Percentiles rank a stretch among this genome's conserved stretches.
These are phyloP conservation scores for Cephonodes hylas DNA, from an alignment of 2,888 invertebrate species.

Conservation along the genomic window DNA sequence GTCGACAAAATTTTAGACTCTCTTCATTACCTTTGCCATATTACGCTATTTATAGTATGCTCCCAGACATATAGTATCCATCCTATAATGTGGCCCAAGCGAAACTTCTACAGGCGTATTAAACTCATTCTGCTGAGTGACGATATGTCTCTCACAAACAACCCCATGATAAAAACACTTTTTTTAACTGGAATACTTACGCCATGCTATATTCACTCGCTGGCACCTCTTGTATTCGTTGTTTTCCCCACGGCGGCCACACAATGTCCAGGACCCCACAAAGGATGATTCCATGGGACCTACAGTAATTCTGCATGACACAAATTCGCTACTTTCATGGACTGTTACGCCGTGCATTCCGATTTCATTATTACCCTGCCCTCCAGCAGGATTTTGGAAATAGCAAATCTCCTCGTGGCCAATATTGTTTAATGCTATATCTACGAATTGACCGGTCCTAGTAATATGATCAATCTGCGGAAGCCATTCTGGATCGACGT, in stretches of 20 bases:
- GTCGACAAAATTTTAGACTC: too few relatives aligned
- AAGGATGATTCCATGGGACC: slow-evolving; percentile 32
- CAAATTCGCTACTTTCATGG: slow-evolving; percentile 30
- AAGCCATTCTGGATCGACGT: slow-evolving; percentile 18
- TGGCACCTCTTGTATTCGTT: slow-evolving; percentile 31
- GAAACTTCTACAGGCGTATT: too few relatives aligned
- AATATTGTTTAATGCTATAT: slow-evolving; percentile 30
- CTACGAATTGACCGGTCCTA: slow-evolving; percentile 21
- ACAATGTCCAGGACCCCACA: slow-evolving; percentile 36
- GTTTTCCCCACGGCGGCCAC: slow-evolving; percentile 24
- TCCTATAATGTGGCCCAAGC: too few relatives aligned
- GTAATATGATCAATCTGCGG: slow-evolving; percentile 23
- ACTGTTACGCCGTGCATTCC: slow-evolving; percentile 24
- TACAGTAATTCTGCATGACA: slow-evolving; percentile 38
- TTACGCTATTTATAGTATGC: too few relatives aligned
- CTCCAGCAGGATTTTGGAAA: slow-evolving; percentile 22
- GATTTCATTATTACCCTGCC: slow-evolving; percentile 10
- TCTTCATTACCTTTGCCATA: too few relatives aligned
- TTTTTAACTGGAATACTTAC: slow-evolving; percentile 30
- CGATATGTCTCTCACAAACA: too few relatives aligned
- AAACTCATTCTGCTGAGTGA: too few relatives aligned
- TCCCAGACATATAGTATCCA: too few relatives aligned
- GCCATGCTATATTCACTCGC: slow-evolving; percentile 31
- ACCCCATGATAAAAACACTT: too few relatives aligned
- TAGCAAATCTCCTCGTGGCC: slow-evolving; percentile 29